A percentile compares a stretch with the other conserved stretches of the same genome.
These are phyloP conservation scores for Steinernema feltiae DNA, from an alignment of 1,140 invertebrate genomes.

Conservation along the genomic window DNA sequence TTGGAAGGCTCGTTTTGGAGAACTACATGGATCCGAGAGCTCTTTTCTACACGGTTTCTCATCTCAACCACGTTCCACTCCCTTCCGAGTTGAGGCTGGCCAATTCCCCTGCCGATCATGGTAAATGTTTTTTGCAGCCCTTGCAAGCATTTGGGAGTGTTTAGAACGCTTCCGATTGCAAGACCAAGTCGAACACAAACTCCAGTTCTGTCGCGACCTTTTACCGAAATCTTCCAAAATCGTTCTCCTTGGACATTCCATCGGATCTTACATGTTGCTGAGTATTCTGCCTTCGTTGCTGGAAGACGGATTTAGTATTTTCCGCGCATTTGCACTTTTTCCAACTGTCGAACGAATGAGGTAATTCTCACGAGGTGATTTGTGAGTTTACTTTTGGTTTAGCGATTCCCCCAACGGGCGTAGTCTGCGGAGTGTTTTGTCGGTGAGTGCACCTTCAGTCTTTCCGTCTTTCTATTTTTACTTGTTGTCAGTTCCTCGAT, in stretches of 20 bases:
- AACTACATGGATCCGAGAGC: slow-evolving; percentile 13
- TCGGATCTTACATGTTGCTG: slow-evolving; percentile 42
- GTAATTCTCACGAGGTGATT: slow-evolving; percentile 30
- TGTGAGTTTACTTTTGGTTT: too few species aligned
- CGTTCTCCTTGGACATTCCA: slow-evolving; percentile 38
- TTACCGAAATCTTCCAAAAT: slow-evolving; percentile 21
- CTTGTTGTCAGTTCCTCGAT: slow-evolving; percentile 28
- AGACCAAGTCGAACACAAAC: slow-evolving; percentile 40
- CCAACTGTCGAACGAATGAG: slow-evolving; percentile 39
- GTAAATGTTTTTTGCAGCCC: neutral
- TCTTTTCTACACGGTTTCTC: slow-evolving; percentile 43
- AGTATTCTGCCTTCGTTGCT: slow-evolving; percentile 21
- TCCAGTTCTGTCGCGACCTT: slow-evolving; percentile 30
- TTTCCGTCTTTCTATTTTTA: neutral
- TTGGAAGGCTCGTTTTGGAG: slow-evolving; percentile 25
- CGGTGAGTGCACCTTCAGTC: slow-evolving; percentile 18
- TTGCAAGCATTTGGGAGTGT: slow-evolving; percentile 8
- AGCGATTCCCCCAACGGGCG: slow-evolving; percentile 34
- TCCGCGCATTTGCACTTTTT: slow-evolving; percentile 30
- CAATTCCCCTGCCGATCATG: slow-evolving; percentile 1
- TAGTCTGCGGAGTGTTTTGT: slow-evolving; percentile 17
- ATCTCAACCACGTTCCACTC: slow-evolving; percentile 41
- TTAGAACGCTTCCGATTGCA: slow-evolving; percentile 38
- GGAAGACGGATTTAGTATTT: slow-evolving; percentile 36
- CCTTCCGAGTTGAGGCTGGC: slow-evolving; percentile 24